A percentile compares a stretch with the other conserved stretches of the same genome.
phyloP scores from a whole-genome alignment of 2,113 vertebrate species.

The Chamaea fasciata region DNA sequence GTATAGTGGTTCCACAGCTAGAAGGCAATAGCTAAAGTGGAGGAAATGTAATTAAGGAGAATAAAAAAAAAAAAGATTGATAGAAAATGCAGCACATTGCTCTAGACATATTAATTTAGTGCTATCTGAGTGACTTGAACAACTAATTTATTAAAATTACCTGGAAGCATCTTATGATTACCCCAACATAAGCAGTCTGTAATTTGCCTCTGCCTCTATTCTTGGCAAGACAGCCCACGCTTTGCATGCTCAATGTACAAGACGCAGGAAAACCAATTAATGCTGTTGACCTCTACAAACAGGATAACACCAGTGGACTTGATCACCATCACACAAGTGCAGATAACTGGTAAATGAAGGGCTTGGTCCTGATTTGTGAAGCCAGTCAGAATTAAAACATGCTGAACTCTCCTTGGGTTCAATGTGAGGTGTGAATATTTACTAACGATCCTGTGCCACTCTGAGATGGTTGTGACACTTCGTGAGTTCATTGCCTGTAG shows the following conservation, averaged over 20 bases:
- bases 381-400: background rate
- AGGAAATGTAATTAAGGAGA: conserved; percentile 58
- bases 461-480: background rate
- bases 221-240: background rate
- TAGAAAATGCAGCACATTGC: conserved; percentile 44
- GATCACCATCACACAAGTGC: background rate
- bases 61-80: conserved; percentile 34
- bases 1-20: background rate
- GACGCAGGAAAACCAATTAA: background rate
- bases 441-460: background rate
- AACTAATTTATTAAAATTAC: conserved; percentile 57
- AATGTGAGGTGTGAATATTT: background rate
- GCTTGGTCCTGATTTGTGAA: conserved; percentile 5
- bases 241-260: conserved; percentile 16
- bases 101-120: conserved; percentile 48
- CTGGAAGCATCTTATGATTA: conserved; percentile 59
- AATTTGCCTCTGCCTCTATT: conserved; percentile 53
- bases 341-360: conserved; percentile 11
- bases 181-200: conserved; percentile 35
- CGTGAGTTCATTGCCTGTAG: background rate
- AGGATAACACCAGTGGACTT: background rate
- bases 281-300: conserved; percentile 24
- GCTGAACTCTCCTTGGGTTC: background rate
- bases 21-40: conserved; percentile 40
- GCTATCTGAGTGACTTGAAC: conserved; percentile 45